phyloP scores from a whole-genome alignment of 64 coral and sea anemone species.

The Stylophora pistillata region DNA sequence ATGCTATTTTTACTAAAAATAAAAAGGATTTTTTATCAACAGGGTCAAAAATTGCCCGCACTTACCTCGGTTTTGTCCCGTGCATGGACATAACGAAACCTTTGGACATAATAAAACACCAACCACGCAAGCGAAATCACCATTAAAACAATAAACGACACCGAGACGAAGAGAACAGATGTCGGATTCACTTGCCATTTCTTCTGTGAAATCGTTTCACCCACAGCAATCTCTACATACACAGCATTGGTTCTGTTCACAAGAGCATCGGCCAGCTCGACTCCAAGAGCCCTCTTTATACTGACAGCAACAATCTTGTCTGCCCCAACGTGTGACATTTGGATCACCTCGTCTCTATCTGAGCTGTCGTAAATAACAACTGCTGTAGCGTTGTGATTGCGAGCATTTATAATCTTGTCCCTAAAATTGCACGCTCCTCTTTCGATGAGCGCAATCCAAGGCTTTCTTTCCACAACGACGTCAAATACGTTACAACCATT shows the following conservation, averaged over 20 bases:
- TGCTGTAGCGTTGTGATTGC: conserved; percentile 81
- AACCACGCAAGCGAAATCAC: conserved; percentile 98
- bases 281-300: conserved; percentile 71
- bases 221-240: conserved; percentile 69
- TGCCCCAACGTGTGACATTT: conserved; percentile 48
- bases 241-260: conserved; percentile 59
- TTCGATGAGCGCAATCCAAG: conserved; percentile 69
- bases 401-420: conserved; percentile 76
- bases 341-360: neutral
- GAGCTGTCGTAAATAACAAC: conserved; percentile 76
- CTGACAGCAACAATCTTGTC: conserved; percentile 70
- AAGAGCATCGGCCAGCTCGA: conserved; percentile 46
- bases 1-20: neutral
- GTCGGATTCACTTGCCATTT: conserved; percentile 83
- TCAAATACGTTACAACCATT: conserved; percentile 74
- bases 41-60: neutral
- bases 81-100: conserved; percentile 95
- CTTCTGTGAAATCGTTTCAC: neutral
- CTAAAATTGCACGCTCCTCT: conserved; percentile 75
- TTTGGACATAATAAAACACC: conserved; percentile 96
- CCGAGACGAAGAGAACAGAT: conserved; percentile 97
- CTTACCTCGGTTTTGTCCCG: conserved; percentile 98
- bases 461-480: conserved; percentile 28
- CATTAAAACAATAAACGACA: conserved; percentile 97
- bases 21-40: neutral